These are phyloP conservation scores for Callyntrura guangdongensis DNA, from an alignment of 2,888 invertebrate species.

Conservation along the genomic window DNA sequence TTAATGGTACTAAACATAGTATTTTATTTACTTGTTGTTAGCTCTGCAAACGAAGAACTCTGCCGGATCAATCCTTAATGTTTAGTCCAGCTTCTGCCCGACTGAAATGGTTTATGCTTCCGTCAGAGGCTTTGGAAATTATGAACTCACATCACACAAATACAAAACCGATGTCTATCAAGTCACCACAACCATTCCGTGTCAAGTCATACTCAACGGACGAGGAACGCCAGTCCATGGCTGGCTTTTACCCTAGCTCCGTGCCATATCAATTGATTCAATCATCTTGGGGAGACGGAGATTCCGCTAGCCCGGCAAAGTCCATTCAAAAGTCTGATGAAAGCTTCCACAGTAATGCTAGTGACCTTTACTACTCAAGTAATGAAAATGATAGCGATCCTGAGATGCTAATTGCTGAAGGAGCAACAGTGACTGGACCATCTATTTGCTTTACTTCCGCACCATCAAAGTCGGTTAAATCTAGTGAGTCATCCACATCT, in stretches of 20 bases:
- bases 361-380: conserved; percentile 80
- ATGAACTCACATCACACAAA: conserved; percentile 85
- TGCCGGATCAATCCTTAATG: conserved; percentile 91
- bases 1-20: background rate
- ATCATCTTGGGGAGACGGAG: conserved; percentile 68
- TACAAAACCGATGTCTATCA: conserved; percentile 44
- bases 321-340: conserved; percentile 66
- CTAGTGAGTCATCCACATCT: conserved; percentile 53
- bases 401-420: conserved; percentile 78
- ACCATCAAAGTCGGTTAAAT: conserved; percentile 19
- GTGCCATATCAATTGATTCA: conserved; percentile 82
- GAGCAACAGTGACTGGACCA: conserved; percentile 82
- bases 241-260: conserved; percentile 68
- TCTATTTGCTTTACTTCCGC: conserved; percentile 81
- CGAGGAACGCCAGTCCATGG: conserved; percentile 40
- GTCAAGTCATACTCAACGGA: conserved; percentile 65
- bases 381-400: conserved; percentile 83
- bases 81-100: conserved; percentile 90
- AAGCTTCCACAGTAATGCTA: conserved; percentile 76
- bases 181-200: conserved; percentile 78
- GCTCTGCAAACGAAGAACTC: conserved; percentile 91
- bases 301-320: conserved; percentile 64
- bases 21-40: conserved; percentile 81
- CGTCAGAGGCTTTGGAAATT: conserved; percentile 93
- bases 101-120: conserved; percentile 95